These are phyloP conservation scores for Carcinoscorpius rotundicauda DNA, from an alignment of 1,140 invertebrate genomes.

Conservation along the genomic window DNA sequence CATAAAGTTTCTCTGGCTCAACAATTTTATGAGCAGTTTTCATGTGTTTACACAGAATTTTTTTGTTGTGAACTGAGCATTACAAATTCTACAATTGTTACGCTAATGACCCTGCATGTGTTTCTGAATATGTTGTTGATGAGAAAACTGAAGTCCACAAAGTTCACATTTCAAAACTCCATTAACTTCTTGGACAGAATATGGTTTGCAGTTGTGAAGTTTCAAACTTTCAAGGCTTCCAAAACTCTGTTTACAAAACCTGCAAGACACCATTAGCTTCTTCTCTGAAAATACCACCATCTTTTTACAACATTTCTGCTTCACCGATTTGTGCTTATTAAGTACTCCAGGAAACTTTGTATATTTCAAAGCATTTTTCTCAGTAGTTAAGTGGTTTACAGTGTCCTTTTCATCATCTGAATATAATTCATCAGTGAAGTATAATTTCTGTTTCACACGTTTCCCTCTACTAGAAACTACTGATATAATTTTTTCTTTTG, in stretches of 20 bases:
- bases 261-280: not conserved
- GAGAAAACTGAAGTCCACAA: conserved; percentile 8
- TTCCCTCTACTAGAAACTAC: too few species aligned
- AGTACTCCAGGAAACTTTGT: too few species aligned
- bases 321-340: too few species aligned
- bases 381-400: too few species aligned
- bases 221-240: not conserved
- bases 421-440: too few species aligned
- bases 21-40: conserved; percentile 13
- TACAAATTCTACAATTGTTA: conserved; percentile 19
- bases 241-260: not conserved
- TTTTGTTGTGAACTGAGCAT: conserved; percentile 15
- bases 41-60: too few species aligned
- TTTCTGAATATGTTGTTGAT: conserved; percentile 11
- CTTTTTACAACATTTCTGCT: too few species aligned
- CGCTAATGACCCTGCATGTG: conserved; percentile 14
- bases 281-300: too few species aligned
- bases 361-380: too few species aligned
- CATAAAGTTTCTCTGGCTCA: conserved; percentile 18
- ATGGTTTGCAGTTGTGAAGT: not conserved
- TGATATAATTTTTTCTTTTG: too few species aligned
- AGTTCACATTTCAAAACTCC: conserved; percentile 10
- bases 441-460: too few species aligned
- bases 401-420: too few species aligned
- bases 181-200: not conserved